Conservation (phyloP, 1,140 invertebrate genomes). For the Scaptomyza graminum region DNA sequence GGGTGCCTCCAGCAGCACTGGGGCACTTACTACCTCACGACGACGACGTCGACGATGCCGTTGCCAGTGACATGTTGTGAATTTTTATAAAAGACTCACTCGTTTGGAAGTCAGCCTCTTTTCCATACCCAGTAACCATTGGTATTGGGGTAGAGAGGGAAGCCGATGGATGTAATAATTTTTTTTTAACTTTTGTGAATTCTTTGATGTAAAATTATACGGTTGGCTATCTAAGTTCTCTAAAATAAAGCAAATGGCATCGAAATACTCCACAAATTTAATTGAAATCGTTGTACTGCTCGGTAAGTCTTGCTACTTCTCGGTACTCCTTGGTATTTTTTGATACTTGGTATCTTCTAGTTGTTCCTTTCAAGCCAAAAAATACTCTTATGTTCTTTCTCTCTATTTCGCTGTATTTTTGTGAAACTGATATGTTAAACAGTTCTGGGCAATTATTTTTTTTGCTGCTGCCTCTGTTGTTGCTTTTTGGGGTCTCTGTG, state of each 20-base stretch:
- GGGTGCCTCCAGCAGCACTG: slow-evolving; percentile 58
- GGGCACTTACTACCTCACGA: slow-evolving; percentile 47
- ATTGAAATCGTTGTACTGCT: too few relatives aligned
- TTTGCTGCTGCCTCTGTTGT: slow-evolving; percentile 38
- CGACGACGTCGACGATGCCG: slow-evolving; percentile 31
- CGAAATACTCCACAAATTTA: too few relatives aligned
- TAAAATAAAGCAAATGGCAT: too few relatives aligned
- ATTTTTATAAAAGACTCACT: slow-evolving; percentile 82
- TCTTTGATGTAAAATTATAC: too few relatives aligned
- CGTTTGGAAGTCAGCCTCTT: slow-evolving; percentile 23
- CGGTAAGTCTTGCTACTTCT: too few relatives aligned
- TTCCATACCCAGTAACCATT: not conserved
- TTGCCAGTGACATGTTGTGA: slow-evolving; percentile 77
- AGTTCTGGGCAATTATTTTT: slow-evolving; percentile 82
- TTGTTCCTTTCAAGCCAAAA: not conserved
- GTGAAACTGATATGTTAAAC: slow-evolving; percentile 73
- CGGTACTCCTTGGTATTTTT: not conserved
- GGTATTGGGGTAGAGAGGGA: too few relatives aligned
- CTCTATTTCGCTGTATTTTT: slow-evolving; percentile 1
- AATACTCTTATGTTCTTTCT: slow-evolving; percentile 4
- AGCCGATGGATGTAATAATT: too few relatives aligned
- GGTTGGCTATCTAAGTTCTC: too few relatives aligned
- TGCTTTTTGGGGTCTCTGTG: slow-evolving; percentile 17
- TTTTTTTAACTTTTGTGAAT: too few relatives aligned
- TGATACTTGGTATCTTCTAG: not conserved